Conservation (phyloP, 2,797 vertebrate genomes). For the Brachyalestes nurse region DNA sequence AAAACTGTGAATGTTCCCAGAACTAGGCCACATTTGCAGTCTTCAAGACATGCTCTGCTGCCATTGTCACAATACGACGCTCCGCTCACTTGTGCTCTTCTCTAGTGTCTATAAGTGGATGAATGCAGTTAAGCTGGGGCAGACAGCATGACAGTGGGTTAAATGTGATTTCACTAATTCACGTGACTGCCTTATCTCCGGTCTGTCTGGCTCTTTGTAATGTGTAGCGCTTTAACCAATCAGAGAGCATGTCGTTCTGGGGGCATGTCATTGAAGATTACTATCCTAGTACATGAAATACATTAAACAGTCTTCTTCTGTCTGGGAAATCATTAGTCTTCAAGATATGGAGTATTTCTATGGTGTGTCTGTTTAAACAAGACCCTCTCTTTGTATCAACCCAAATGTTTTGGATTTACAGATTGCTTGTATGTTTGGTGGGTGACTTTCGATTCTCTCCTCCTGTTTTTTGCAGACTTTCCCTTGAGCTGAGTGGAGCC, state of each 20-base stretch:
- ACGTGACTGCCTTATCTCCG: constrained; percentile 14
- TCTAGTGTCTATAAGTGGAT: background rate
- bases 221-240: constrained; percentile 1
- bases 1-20: background rate
- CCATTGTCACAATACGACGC: background rate
- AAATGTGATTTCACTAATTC: constrained; percentile 41
- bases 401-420: background rate
- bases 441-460: constrained; percentile 1
- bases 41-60: constrained; percentile 5
- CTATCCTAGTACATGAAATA: background rate
- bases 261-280: background rate
- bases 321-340: no score
- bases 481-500: constrained; percentile 56
- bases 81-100: constrained; percentile 6
- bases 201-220: constrained; percentile 22
- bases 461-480: constrained; percentile 42
- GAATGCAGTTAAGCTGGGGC: constrained; percentile 20
- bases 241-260: background rate
- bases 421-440: background rate
- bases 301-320: background rate
- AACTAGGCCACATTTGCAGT: constrained; percentile 33
- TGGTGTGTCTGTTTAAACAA: background rate
- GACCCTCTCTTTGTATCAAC: no score
- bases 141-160: constrained; percentile 19
- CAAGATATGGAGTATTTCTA: background rate